A percentile compares a stretch with the other conserved stretches of the same genome.
Conservation (phyloP, 2,113 vertebrate genomes). For the Zapus hudsonius region DNA sequence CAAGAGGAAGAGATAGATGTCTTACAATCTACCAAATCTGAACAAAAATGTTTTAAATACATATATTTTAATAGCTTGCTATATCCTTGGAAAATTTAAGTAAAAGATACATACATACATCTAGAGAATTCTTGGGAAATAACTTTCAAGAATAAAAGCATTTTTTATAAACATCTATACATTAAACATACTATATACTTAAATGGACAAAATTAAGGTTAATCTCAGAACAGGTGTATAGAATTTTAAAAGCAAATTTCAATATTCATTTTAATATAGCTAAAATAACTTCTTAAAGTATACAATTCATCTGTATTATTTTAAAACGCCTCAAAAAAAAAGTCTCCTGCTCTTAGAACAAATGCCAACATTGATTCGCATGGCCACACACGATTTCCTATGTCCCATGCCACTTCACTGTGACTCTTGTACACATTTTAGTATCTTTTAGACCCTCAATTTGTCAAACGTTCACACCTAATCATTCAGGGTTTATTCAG, state of each 20-base stretch:
- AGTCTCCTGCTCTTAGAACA: background rate
- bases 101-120: background rate
- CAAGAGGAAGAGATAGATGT: background rate
- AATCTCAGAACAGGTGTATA: background rate
- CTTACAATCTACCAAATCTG: background rate
- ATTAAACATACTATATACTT: background rate
- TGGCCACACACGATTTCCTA: background rate
- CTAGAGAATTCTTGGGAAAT: background rate
- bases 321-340: conserved; percentile 10
- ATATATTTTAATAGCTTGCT: background rate
- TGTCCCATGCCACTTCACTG: background rate
- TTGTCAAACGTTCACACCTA: background rate
- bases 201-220: conserved; percentile 30
- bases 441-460: background rate
- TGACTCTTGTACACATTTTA: background rate
- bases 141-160: background rate
- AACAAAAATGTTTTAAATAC: conserved; percentile 23
- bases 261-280: background rate
- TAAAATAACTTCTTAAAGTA: background rate
- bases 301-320: background rate
- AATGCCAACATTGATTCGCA: background rate
- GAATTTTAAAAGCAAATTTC: conserved; percentile 45
- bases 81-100: background rate
- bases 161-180: background rate
- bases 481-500: background rate